phyloP scores from a whole-genome alignment of 1,140 invertebrate species.

The Elymnias hypermnestra region DNA sequence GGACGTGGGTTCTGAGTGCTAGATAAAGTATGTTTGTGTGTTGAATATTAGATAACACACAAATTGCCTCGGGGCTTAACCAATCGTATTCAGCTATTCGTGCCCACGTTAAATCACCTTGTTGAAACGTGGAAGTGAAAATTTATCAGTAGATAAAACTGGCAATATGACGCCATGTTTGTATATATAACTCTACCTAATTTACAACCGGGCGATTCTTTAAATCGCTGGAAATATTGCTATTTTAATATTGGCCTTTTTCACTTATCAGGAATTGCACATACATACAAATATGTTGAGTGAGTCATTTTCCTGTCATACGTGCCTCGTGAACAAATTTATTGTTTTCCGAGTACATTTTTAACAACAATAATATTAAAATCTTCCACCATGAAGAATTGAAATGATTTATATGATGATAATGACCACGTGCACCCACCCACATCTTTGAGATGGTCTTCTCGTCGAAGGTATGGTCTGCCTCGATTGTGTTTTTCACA shows the following conservation, averaged over 20 bases:
- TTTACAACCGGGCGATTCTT: background rate
- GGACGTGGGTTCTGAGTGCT: constrained; percentile 5
- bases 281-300: constrained; percentile 4
- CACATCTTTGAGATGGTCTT: no score
- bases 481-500: no score
- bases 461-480: no score
- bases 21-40: constrained; percentile 11
- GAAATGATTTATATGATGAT: background rate
- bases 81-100: constrained; percentile 22
- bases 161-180: constrained; percentile 20
- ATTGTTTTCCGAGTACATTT: constrained; percentile 2
- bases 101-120: constrained; percentile 18
- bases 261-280: constrained; percentile 9
- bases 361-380: background rate
- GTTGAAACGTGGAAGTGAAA: constrained; percentile 24
- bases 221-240: background rate
- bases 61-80: constrained; percentile 22
- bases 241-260: background rate
- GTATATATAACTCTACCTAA: constrained; percentile 10
- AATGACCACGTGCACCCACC: no score
- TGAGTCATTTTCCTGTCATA: constrained; percentile 22
- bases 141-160: constrained; percentile 27
- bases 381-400: background rate
- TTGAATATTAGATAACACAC: constrained; percentile 23
- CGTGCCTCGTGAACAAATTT: constrained; percentile 11